Conservation (phyloP, 2,113 vertebrate species). For the Lepidothrix coronata region DNA sequence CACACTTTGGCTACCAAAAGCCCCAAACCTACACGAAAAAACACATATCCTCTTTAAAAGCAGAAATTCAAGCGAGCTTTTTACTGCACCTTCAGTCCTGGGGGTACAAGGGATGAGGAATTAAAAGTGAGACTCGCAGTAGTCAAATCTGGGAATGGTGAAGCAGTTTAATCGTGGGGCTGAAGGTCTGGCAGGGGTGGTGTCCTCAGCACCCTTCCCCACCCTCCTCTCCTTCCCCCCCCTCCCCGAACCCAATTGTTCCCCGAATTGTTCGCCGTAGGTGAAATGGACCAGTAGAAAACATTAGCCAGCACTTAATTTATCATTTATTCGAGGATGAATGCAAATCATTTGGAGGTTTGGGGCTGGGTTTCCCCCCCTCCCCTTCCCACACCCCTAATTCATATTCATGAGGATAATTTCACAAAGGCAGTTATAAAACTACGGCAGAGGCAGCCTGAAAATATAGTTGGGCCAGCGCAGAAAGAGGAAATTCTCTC, state of each 20-base stretch:
- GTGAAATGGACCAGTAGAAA: conserved; percentile 57
- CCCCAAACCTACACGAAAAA: accelerated
- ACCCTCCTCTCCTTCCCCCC: neutral
- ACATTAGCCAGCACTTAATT: conserved; percentile 53
- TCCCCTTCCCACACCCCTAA: conserved; percentile 60
- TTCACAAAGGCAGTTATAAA: conserved; percentile 75
- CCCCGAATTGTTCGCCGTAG: conserved; percentile 40
- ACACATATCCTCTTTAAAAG: accelerated
- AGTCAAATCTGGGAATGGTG: neutral
- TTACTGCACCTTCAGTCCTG: neutral
- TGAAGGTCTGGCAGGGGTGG: neutral
- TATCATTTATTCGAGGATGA: conserved; percentile 58
- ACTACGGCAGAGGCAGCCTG: conserved; percentile 32
- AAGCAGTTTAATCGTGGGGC: neutral
- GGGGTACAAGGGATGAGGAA: neutral
- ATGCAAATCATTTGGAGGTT: conserved; percentile 66
- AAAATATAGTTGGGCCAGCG: conserved; percentile 32
- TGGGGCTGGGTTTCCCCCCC: conserved; percentile 3
- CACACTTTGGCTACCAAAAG: neutral
- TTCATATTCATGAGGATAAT: conserved; percentile 81
- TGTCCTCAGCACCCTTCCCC: neutral
- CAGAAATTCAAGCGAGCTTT: accelerated
- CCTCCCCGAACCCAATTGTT: neutral
- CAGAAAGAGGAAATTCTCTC: conserved; percentile 29
- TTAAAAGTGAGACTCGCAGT: accelerated